A percentile compares a stretch with the other conserved stretches of the same genome.
Evolutionary conservation across 2,113 vertebrate species (phyloP).

Genomic region (Ia io): DNA sequence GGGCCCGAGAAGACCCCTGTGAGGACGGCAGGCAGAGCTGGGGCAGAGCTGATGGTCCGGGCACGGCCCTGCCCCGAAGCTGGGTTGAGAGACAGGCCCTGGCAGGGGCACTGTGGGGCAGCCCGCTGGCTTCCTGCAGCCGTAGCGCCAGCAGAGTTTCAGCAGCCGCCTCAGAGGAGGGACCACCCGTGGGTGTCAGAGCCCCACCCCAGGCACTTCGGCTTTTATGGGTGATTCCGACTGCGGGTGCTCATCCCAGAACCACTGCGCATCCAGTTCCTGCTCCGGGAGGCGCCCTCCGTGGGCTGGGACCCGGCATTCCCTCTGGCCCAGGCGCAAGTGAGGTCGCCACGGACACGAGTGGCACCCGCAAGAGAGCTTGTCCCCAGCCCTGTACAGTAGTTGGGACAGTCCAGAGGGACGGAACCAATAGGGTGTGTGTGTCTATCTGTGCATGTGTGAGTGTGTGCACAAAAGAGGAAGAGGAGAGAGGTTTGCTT

Average conservation of each 20-base stretch:
- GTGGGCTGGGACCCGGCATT: no score
- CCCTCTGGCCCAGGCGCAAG: neutral
- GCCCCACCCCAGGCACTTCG: neutral
- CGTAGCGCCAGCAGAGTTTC: fast-evolving
- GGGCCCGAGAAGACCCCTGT: neutral
- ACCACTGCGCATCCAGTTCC: fast-evolving
- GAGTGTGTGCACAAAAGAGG: neutral
- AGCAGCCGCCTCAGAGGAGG: neutral
- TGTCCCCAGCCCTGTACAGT: no score
- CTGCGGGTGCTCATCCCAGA: neutral
- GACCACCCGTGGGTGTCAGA: fast-evolving
- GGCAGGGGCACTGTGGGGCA: neutral
- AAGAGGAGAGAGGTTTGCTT: neutral
- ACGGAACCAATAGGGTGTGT: neutral
- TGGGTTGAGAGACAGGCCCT: neutral
- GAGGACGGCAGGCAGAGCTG: neutral
- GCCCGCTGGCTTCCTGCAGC: neutral
- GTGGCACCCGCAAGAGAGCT: neutral
- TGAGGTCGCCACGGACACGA: neutral
- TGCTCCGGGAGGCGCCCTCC: neutral
- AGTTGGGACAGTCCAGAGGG: neutral
- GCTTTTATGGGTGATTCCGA: neutral
- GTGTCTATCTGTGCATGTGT: neutral
- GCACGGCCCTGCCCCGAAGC: neutral
- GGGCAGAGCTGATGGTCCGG: fast-evolving